Conservation (phyloP, 2,888 invertebrate genomes). For the Iphiclides podalirius region DNA sequence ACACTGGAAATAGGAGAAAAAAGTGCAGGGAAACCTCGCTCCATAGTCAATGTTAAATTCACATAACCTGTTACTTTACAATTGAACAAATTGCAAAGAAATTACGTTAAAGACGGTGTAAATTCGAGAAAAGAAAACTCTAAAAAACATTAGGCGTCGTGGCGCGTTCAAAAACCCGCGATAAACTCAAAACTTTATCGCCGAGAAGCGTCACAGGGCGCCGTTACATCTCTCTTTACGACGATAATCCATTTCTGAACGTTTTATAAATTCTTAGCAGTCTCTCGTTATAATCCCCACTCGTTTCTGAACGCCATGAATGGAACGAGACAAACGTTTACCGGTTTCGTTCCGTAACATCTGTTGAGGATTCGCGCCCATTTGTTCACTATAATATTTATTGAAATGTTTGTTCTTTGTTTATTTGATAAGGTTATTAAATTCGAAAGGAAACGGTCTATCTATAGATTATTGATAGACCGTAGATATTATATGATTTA, state of each 20-base stretch:
- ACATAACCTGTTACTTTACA: too few species aligned
- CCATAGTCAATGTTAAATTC: too few species aligned
- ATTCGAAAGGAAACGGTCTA: too few species aligned
- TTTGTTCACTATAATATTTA: constrained; percentile 5
- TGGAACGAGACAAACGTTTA: constrained; percentile 25
- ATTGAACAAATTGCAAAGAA: too few species aligned
- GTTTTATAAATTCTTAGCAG: constrained; percentile 50
- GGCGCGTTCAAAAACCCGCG: constrained; percentile 54
- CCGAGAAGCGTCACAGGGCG: constrained; percentile 35
- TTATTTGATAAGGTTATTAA: not conserved
- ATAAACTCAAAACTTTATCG: constrained; percentile 61
- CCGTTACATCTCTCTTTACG: constrained; percentile 56
- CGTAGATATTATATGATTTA: too few species aligned
- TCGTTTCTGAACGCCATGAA: constrained; percentile 40
- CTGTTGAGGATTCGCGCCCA: constrained; percentile 22
- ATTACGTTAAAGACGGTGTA: too few species aligned
- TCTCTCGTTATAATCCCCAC: constrained; percentile 43
- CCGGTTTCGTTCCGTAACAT: too few species aligned
- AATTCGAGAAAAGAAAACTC: too few species aligned
- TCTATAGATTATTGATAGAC: too few species aligned
- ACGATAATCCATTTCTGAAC: constrained; percentile 65
- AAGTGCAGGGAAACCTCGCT: too few species aligned
- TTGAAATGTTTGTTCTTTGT: constrained; percentile 1
- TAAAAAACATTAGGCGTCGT: constrained; percentile 29
- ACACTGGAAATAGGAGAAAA: too few species aligned